Evolutionary conservation across 35 echinoderm and acorn worm genomes (phyloP).

Genomic region (Acanthaster planci): DNA sequence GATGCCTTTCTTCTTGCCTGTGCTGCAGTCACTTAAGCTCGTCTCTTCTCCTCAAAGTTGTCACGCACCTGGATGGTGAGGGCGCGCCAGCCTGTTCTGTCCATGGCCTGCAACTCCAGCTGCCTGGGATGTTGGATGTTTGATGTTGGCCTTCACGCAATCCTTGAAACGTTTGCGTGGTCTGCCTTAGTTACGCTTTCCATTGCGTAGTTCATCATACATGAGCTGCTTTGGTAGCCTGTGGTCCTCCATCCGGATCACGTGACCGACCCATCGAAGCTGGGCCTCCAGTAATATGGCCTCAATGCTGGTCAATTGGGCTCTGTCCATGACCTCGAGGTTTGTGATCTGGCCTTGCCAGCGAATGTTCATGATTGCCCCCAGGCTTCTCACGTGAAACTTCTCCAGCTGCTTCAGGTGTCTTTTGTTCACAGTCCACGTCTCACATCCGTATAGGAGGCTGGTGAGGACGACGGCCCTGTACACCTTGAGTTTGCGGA

Average conservation of each 20-base stretch:
- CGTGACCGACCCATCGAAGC: conserved; percentile 3
- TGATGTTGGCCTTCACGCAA: not conserved
- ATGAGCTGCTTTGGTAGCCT: not conserved
- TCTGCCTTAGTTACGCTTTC: not conserved
- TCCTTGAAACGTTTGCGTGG: not conserved
- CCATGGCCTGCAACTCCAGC: not conserved
- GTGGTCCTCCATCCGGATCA: not conserved
- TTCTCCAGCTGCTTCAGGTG: conserved; percentile 18
- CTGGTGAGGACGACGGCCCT: conserved; percentile 44
- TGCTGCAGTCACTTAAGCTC: not conserved
- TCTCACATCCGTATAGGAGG: conserved; percentile 50
- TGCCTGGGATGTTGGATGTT: not conserved
- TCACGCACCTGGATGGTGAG: not conserved
- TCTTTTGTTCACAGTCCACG: conserved; percentile 39
- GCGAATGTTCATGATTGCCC: not conserved
- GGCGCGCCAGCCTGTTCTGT: not conserved
- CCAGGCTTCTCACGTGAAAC: conserved; percentile 45
- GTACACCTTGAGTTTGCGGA: conserved; percentile 44
- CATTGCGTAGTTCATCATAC: not conserved
- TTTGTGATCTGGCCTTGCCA: not conserved
- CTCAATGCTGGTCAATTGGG: not conserved
- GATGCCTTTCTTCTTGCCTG: not conserved
- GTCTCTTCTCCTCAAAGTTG: conserved; percentile 13
- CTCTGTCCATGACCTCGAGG: not conserved
- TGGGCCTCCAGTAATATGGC: not conserved